Conservation (phyloP, 2,797 vertebrate genomes). For the Cephalopachus bancanus region DNA sequence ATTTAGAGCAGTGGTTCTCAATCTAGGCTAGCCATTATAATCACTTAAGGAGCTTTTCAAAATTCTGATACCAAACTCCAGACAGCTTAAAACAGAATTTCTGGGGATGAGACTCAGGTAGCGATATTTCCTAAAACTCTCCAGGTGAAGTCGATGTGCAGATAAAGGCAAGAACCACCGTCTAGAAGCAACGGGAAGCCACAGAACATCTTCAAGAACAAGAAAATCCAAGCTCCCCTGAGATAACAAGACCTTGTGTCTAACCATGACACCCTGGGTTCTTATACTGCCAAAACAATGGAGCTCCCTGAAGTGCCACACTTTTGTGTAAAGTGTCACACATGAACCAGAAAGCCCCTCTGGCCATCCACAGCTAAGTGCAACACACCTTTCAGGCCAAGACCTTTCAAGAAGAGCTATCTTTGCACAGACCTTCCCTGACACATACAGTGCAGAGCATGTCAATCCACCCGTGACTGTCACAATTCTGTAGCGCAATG, state of each 20-base stretch:
- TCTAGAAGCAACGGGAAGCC: background rate
- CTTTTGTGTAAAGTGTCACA: background rate
- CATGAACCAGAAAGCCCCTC: background rate
- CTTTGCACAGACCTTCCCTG: background rate
- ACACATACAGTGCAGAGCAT: background rate
- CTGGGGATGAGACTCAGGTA: background rate
- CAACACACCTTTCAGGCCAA: background rate
- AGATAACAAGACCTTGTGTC: background rate
- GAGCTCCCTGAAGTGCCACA: background rate
- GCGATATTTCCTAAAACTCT: background rate
- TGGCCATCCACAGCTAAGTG: background rate
- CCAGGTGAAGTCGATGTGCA: background rate
- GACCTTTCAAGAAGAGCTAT: background rate
- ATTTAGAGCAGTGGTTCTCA: constrained; percentile 22
- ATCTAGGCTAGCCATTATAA: background rate
- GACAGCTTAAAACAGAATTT: background rate
- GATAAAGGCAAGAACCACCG: background rate
- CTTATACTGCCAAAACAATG: background rate
- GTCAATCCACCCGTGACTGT: background rate
- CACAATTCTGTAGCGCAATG: background rate
- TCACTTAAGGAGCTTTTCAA: background rate
- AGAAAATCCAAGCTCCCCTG: background rate
- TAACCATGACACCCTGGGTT: background rate
- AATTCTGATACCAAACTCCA: constrained; percentile 1
- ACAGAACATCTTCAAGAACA: background rate